Evolutionary conservation across 2,113 vertebrate genomes (phyloP).

Genomic region (Atlantisia rogersi): DNA sequence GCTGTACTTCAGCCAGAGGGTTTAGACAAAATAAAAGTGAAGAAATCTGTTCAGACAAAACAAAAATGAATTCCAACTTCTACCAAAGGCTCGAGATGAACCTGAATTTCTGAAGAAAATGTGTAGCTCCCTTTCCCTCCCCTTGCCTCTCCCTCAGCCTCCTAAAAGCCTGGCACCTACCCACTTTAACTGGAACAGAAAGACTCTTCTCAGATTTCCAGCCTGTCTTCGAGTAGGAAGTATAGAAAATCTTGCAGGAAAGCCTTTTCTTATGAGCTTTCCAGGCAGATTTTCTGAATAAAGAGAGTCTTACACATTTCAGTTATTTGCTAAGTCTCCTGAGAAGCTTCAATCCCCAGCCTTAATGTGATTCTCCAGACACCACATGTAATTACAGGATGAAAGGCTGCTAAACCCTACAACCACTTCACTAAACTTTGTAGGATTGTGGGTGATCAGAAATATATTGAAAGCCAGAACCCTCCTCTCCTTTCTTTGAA

Average conservation of each 20-base stretch:
- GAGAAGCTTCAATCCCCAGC: neutral
- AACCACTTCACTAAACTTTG: neutral
- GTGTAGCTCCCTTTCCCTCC: neutral
- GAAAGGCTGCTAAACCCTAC: neutral
- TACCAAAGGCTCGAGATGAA: neutral
- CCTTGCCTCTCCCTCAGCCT: neutral
- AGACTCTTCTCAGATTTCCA: constrained; percentile 55
- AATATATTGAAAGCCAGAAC: neutral
- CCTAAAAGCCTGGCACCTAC: constrained; percentile 40
- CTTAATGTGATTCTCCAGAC: neutral
- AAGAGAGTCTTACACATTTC: constrained; percentile 1
- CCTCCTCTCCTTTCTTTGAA: neutral
- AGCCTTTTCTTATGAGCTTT: constrained; percentile 63
- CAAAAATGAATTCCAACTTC: neutral
- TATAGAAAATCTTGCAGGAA: constrained; percentile 63
- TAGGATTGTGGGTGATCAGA: neutral
- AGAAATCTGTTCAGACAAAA: constrained; percentile 37
- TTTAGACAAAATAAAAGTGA: constrained; percentile 40
- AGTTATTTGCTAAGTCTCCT: neutral
- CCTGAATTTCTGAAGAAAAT: neutral
- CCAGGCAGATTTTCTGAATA: constrained; percentile 56
- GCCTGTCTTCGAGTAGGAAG: constrained; percentile 46
- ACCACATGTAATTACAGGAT: neutral
- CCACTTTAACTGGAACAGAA: constrained; percentile 34
- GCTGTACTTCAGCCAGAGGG: neutral